Conservation (phyloP, 2,113 vertebrate genomes). For the Aspidoscelis tigris region DNA sequence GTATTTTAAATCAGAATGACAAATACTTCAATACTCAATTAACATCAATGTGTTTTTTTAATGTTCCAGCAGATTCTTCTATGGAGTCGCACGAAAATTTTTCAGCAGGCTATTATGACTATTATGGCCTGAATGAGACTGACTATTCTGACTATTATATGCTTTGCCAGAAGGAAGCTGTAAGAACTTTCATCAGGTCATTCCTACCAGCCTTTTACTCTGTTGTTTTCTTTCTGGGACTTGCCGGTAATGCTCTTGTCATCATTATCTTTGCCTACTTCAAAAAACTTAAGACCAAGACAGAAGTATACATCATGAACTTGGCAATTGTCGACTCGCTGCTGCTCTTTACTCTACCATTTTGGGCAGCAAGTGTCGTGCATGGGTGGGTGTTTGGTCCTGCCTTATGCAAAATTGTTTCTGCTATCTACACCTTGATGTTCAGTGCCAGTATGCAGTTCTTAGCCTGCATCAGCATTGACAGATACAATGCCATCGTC, state of each 20-base stretch:
- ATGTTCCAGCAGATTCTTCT: constrained; percentile 54
- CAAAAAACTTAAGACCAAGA: constrained; percentile 86
- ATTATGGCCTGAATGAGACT: constrained; percentile 71
- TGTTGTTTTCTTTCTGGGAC: constrained; percentile 80
- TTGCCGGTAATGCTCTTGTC: constrained; percentile 86
- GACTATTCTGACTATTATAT: constrained; percentile 84
- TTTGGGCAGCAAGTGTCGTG: constrained; percentile 87
- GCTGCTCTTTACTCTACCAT: constrained; percentile 89
- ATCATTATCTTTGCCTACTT: constrained; percentile 85
- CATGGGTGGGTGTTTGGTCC: constrained; percentile 88
- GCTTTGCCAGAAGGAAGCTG: constrained; percentile 85
- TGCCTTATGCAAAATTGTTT: constrained; percentile 83
- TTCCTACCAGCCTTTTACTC: constrained; percentile 87
- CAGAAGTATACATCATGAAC: constrained; percentile 86
- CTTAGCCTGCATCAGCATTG: constrained; percentile 91
- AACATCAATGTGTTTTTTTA: not conserved
- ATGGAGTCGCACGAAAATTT: constrained; percentile 68
- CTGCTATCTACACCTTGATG: constrained; percentile 86
- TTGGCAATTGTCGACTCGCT: constrained; percentile 90
- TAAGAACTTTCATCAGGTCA: constrained; percentile 83
- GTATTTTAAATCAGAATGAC: too few relatives aligned
- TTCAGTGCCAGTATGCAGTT: constrained; percentile 93
- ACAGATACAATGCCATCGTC: constrained; percentile 81
- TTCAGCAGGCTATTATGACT: constrained; percentile 73
- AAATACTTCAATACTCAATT: not conserved